A percentile compares a stretch with the other conserved stretches of the same genome.
Evolutionary conservation across 2,797 vertebrate species (phyloP).

Genomic region (Dendrocincla fuliginosa): DNA sequence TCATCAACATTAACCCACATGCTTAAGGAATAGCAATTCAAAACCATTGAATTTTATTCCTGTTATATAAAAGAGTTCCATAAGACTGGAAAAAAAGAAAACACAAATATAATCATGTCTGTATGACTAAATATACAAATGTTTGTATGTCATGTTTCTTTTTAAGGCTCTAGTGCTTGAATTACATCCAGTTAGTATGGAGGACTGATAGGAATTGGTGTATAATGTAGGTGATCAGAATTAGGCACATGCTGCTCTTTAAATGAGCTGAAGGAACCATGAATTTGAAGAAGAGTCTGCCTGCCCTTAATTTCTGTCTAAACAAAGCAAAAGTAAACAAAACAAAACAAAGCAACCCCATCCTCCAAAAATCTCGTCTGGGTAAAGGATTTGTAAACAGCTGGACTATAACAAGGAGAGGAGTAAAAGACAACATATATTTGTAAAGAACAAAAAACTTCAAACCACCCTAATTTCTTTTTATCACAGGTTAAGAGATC

Average conservation of each 20-base stretch:
- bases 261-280: background rate
- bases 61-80: background rate
- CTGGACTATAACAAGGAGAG: background rate
- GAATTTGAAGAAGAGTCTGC: background rate
- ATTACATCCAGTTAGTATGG: background rate
- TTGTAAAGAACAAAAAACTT: background rate
- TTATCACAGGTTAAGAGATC: background rate
- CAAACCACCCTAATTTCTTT: background rate
- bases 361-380: background rate
- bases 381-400: background rate
- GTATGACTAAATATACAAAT: background rate
- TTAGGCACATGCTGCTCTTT: background rate
- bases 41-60: background rate
- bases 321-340: background rate
- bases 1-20: background rate
- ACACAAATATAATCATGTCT: background rate
- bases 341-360: accelerated
- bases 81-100: background rate
- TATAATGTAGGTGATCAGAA: background rate
- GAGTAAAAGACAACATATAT: background rate
- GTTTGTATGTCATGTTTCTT: accelerated
- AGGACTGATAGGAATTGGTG: background rate
- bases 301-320: background rate
- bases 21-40: background rate
- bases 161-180: background rate